Evolutionary conservation across 1,140 invertebrate species (phyloP).

Genomic region (Tribolium castaneum): DNA sequence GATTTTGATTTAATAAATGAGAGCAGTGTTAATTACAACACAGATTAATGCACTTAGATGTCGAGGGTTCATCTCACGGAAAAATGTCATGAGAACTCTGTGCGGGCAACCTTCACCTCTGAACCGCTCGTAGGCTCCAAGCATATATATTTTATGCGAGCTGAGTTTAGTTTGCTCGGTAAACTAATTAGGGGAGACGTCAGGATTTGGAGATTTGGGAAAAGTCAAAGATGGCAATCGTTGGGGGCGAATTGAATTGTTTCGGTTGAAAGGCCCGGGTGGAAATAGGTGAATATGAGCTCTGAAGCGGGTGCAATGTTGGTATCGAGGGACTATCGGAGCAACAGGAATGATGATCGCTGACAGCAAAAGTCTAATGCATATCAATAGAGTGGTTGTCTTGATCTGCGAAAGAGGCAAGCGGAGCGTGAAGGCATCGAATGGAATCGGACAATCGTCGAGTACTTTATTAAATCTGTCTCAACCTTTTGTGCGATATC

Average conservation of each 20-base stretch:
- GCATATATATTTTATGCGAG: not conserved
- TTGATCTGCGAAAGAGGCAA: conserved; percentile 48
- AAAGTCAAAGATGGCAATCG: conserved; percentile 15
- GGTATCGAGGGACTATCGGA: conserved; percentile 29
- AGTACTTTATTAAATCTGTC: conserved; percentile 59
- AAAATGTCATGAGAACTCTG: conserved; percentile 52
- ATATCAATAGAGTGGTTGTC: conserved; percentile 54
- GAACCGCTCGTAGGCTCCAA: conserved; percentile 18
- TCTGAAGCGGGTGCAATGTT: conserved; percentile 37
- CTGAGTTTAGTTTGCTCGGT: not conserved
- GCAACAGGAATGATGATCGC: conserved; percentile 37
- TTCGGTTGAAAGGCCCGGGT: conserved; percentile 14
- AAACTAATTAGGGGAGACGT: not conserved
- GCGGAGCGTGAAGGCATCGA: conserved; percentile 51
- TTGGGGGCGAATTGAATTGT: conserved; percentile 18
- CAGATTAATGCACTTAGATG: conserved; percentile 51
- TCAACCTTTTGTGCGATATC: conserved; percentile 56
- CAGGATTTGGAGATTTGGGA: not conserved
- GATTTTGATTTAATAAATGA: conserved; percentile 49
- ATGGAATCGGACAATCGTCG: conserved; percentile 56
- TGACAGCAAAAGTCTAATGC: conserved; percentile 52
- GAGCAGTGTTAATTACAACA: conserved; percentile 51
- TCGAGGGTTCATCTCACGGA: conserved; percentile 47
- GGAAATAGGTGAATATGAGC: conserved; percentile 31
- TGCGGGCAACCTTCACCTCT: conserved; percentile 50